Evolutionary conservation across 2,888 invertebrate genomes (phyloP).

Genomic region (Volucella zonaria): DNA sequence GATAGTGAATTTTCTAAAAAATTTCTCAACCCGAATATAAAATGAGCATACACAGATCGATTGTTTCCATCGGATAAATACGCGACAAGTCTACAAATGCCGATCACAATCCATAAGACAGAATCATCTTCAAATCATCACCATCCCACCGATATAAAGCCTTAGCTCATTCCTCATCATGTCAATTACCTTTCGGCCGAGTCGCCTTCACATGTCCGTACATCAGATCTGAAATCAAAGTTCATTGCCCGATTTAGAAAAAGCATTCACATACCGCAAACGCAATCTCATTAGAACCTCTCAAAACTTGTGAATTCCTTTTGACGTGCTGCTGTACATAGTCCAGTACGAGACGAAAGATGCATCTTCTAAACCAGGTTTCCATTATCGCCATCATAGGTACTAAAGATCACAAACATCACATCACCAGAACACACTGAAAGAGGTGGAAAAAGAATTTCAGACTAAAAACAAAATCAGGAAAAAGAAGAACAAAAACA

Average conservation of each 20-base stretch:
- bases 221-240: neutral
- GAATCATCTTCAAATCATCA: too few species aligned
- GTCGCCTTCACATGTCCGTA: too few species aligned
- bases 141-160: too few species aligned
- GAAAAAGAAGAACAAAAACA: too few species aligned
- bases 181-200: too few species aligned
- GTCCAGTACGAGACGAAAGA: neutral
- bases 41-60: too few species aligned
- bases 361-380: conserved; percentile 19
- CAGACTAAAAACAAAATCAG: neutral
- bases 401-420: conserved; percentile 5
- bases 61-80: too few species aligned
- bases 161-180: too few species aligned
- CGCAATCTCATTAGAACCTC: conserved; percentile 26
- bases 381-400: conserved; percentile 39
- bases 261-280: conserved; percentile 23
- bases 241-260: conserved; percentile 31
- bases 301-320: conserved; percentile 47
- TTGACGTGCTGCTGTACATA: neutral
- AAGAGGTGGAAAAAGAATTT: conserved; percentile 25
- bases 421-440: neutral
- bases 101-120: too few species aligned
- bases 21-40: too few species aligned
- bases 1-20: too few species aligned
- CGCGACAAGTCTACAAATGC: too few species aligned